Base-by-base conservation (phyloP, 1,140 invertebrate genomes). In the Atta colombica region DNA sequence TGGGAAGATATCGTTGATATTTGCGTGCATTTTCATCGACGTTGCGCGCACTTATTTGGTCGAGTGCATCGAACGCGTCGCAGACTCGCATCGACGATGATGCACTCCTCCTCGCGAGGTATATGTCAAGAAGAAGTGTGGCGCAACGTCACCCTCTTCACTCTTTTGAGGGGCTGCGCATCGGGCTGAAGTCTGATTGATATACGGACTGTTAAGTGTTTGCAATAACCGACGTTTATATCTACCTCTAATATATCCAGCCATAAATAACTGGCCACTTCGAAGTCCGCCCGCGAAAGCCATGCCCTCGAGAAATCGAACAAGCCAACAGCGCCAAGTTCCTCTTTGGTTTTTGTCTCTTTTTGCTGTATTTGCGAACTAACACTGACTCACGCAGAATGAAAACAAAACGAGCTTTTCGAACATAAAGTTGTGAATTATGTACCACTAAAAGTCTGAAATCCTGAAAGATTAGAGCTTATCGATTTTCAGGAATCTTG, bases 161-260 rank as follows among this genome's bases (percentile, higher is more conserved):
- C 89, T 90, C 90, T 90, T 89, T 92, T 87, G 92, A 93, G 89
- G 88, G 90, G 91, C 91, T 90, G 91, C 90, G 89, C 89, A 89
- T 89, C 78, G 77, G 89, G 86, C 88, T 94, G 93, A 93, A 94
- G 92, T 95, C 92, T 95, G 94, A 95, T 95, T 95, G 95, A 95
- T 95, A 95, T 95, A 95, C 93, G 92, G 94, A 95, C 94, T 95
- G 94, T 95, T 95, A 95, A 95, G 94, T 94, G 94, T 94, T 94
- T 94, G 94, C 94, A 94, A 95, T 95, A 91, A 94, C 94, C 92
- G 94, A 95, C 94, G 91, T 95, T 95, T 95, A 95, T 95, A 95
- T 93, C 93, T 91, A 92, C 92, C 93, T 94, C 92, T 93, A 94
- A 95, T 95, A 95, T 94, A 93, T 94, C 91, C 89, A 92, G 91